Percentiles rank a stretch among this genome's conserved stretches.
phyloP scores from a whole-genome alignment of 1,140 invertebrate species.

The Pollicipes pollicipes region DNA sequence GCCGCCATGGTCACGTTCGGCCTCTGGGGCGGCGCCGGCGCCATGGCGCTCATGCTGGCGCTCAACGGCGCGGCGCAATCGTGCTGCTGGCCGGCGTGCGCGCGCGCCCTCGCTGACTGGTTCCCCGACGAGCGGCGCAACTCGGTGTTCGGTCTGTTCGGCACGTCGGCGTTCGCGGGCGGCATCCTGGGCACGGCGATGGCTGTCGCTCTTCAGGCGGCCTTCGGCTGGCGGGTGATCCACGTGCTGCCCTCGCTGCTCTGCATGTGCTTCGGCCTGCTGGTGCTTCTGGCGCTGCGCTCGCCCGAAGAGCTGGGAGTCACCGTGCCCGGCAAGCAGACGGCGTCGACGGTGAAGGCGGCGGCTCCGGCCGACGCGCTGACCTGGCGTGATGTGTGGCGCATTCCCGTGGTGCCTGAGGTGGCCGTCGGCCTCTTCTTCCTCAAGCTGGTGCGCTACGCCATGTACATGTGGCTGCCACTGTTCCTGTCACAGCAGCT shows the following conservation, averaged over 20 bases:
- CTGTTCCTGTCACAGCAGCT: constrained; percentile 32
- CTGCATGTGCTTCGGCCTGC: constrained; percentile 25
- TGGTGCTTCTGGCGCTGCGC: constrained; percentile 26
- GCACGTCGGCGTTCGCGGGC: constrained; percentile 33
- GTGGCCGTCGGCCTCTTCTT: constrained; percentile 32
- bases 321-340: constrained; percentile 22
- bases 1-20: constrained; percentile 33
- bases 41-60: constrained; percentile 29
- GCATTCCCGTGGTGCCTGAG: constrained; percentile 29
- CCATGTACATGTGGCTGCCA: constrained; percentile 37
- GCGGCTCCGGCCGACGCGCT: constrained; percentile 19
- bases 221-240: constrained; percentile 31
- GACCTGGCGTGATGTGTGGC: constrained; percentile 20
- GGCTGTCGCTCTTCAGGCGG: constrained; percentile 30
- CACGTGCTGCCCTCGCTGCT: constrained; percentile 28
- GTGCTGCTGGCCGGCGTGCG: constrained; percentile 32
- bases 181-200: constrained; percentile 33
- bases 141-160: constrained; percentile 33
- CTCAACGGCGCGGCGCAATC: constrained; percentile 33
- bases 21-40: constrained; percentile 24
- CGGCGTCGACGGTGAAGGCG: constrained; percentile 4
- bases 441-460: constrained; percentile 35
- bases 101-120: constrained; percentile 31
- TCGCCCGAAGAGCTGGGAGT: constrained; percentile 27
- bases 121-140: constrained; percentile 29